Base-by-base conservation (phyloP, 2,797 vertebrate species). In the Cynodonichthys magdalenae region DNA sequence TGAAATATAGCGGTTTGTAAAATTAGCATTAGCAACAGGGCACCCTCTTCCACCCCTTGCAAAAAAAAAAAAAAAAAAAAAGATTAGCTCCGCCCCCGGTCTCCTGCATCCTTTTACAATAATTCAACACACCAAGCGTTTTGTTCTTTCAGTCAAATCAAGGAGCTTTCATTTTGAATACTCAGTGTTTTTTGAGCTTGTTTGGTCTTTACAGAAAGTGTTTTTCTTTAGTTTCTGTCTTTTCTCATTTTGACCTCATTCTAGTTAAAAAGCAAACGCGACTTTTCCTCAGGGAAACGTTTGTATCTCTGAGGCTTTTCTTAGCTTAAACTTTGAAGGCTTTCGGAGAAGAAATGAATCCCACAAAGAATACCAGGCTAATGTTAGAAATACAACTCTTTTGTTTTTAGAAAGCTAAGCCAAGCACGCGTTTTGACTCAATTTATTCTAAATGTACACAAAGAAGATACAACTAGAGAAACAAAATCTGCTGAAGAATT, bases 171-270 rank as follows among this genome's bases (percentile, higher is more conserved):
- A 44, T 62, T 20, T 17, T 29, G 24, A 18, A 24, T 31, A 34
- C 2, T 66, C 6, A 29, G 11, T 48, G 46, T 69, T 19, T 24
- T 46, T 11, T 27, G 29, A 31, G 42, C 75, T 51, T 63, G 53
- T 48, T 62, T 55, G 50, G 34, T 74, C 69, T 73, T 62, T 49
- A 54, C 6, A 57, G 62, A 66, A 39, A 39, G 36, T 57, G 60
- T 34, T 42, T 57, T 53, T 31, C 18, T 39, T 70, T 66, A 76
- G 65, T 63, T 55, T 50, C 15, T 42, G 65, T 56, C 59, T 48
- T 49, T 61, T 55, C 71, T 47, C 2, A 1, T 42, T 73, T 73
- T 80, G 66, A 75, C 69, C 74, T 64, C 34, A 53, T 71, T 69
- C 58, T 29, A 68, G 56, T 71, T 50, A 42, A 58, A 64, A 70